Base-by-base conservation (phyloP, 2,888 invertebrate genomes). In the Shargacucullia verbasci region DNA sequence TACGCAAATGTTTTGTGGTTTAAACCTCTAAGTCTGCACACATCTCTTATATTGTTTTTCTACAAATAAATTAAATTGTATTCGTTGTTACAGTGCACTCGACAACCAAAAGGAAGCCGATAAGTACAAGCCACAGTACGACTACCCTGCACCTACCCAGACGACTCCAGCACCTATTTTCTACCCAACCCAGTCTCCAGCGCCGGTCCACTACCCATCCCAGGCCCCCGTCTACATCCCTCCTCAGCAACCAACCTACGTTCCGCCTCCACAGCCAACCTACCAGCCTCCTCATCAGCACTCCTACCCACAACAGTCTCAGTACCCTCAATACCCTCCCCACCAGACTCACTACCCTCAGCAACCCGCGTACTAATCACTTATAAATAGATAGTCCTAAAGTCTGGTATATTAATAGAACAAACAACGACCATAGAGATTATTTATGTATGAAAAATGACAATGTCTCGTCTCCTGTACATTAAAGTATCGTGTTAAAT, bases 151-250 rank as follows among this genome's bases (percentile, higher is more conserved):
- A 20, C 20, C 20, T 2, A 44, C 48, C 6, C 57, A 70, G 39
- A 59, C 53, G 2, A 20, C 20, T 8, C 45, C 82, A 87, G 91
- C 33, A 78, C 90, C 37, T 73, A 73, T 55, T 3, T 31, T 57
- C 45, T 86, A 84, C 50, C 88, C 88, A 2, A 86, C 85, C 46
- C 89, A 87, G 43, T 2, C 20, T n/a, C n/a, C n/a, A n/a, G n/a
- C n/a, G n/a, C n/a, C n/a, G n/a, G n/a, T n/a, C 49, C 84, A 86
- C 63, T 82, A 87, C 60, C 29, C 29, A 29, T 6, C 29, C 1
- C 29, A 29, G 29, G 29, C 29, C 1, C 29, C 29, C 8, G 86
- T 87, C 71, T 87, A 88, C 0, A 83, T 86, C 48, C 84, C 86
- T 61, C 83, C 87, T 49, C 81, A 79, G 3, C 74, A 65, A 49